A percentile compares a stretch with the other conserved stretches of the same genome.
These are phyloP conservation scores for Sericinus montela DNA, from an alignment of 2,888 invertebrate genomes.

Conservation along the genomic window DNA sequence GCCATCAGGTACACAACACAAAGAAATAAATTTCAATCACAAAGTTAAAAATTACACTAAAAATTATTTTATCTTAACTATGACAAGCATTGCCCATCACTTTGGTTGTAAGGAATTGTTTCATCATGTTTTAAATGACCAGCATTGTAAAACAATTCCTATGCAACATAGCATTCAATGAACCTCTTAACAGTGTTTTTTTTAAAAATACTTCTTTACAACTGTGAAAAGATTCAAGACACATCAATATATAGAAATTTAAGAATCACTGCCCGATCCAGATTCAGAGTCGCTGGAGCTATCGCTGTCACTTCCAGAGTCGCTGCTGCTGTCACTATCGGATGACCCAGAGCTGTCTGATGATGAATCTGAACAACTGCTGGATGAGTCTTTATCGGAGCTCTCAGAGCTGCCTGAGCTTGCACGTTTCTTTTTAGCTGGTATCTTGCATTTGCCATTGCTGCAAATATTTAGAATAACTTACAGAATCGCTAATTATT, in stretches of 20 bases:
- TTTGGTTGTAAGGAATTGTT: slow-evolving; percentile 5
- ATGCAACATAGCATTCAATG: slow-evolving; percentile 3
- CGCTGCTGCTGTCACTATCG: slow-evolving; percentile 46
- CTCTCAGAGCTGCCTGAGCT: slow-evolving; percentile 47
- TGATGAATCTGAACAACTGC: slow-evolving; percentile 50
- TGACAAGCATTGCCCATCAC: slow-evolving; percentile 19
- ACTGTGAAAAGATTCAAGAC: background rate
- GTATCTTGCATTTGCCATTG: slow-evolving; percentile 57
- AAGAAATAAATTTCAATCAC: slow-evolving; percentile 24
- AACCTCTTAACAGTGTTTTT: slow-evolving; percentile 12
- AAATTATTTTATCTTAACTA: slow-evolving; percentile 20
- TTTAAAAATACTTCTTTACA: background rate
- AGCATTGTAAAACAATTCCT: slow-evolving; percentile 28
- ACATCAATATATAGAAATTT: slow-evolving; percentile 15
- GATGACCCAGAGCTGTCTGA: slow-evolving; percentile 52
- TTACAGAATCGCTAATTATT: too few relatives aligned
- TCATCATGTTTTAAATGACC: slow-evolving; percentile 34
- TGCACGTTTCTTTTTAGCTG: slow-evolving; percentile 58
- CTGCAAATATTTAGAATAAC: slow-evolving; percentile 30
- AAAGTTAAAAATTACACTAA: slow-evolving; percentile 22
- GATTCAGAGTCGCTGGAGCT: slow-evolving; percentile 46
- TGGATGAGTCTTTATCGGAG: slow-evolving; percentile 50
- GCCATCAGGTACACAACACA: slow-evolving; percentile 38
- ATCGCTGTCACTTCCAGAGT: slow-evolving; percentile 51
- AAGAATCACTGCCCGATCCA: slow-evolving; percentile 42